Percentiles rank a stretch among this genome's conserved stretches.
phyloP scores from a whole-genome alignment of 1,140 invertebrate genomes.

The Eciton burchellii region DNA sequence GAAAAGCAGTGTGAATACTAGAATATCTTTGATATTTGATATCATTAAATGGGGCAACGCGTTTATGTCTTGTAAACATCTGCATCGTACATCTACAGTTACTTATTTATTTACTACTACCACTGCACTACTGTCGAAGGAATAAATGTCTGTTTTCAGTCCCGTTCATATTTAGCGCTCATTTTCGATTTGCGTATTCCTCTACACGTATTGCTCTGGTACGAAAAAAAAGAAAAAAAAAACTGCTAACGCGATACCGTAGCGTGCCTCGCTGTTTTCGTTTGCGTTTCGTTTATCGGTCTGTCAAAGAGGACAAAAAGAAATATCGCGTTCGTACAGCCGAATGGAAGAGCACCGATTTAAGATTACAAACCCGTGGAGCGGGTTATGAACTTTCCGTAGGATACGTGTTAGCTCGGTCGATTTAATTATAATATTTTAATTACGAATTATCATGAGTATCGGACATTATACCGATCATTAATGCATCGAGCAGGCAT shows the following conservation, averaged over 20 bases:
- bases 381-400: neutral
- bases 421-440: neutral
- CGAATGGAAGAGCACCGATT: constrained; percentile 11
- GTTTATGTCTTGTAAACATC: too few species aligned
- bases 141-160: constrained; percentile 28
- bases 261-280: constrained; percentile 9
- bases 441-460: constrained; percentile 6
- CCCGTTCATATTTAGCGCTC: neutral
- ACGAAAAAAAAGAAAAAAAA: constrained; percentile 21
- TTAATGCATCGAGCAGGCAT: neutral
- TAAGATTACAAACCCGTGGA: constrained; percentile 1
- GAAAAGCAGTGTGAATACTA: too few species aligned
- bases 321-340: constrained; percentile 12
- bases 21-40: too few species aligned
- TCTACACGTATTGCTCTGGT: neutral
- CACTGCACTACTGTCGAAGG: neutral
- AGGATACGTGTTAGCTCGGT: neutral
- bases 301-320: constrained; percentile 11
- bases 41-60: too few species aligned
- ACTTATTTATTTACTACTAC: too few species aligned
- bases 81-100: too few species aligned
- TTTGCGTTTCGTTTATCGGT: constrained; percentile 22
- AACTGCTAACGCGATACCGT: neutral
- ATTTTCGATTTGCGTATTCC: neutral
- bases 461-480: neutral